These are phyloP conservation scores for Rhyacophila brunnea DNA, from an alignment of 1,140 invertebrate species.

Conservation along the genomic window DNA sequence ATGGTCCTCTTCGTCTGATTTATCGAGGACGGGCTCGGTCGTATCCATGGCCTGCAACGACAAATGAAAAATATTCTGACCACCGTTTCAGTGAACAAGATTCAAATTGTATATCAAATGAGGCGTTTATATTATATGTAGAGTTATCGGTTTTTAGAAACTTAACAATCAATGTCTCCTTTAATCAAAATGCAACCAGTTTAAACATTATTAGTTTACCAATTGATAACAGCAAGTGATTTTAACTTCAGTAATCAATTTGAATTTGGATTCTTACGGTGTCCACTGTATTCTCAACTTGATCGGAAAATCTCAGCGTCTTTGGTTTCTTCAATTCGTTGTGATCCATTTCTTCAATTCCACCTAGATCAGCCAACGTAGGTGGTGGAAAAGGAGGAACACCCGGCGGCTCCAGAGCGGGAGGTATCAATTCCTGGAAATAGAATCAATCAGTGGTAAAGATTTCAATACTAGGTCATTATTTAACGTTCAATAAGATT, in stretches of 20 bases:
- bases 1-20: conserved; percentile 15
- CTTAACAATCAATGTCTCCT: too few species aligned
- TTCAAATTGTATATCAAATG: too few species aligned
- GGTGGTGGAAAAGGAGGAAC: conserved; percentile 84
- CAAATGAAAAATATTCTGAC: too few species aligned
- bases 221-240: too few species aligned
- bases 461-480: background rate
- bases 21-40: background rate
- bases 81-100: too few species aligned
- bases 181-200: too few species aligned
- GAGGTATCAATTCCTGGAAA: conserved; percentile 42
- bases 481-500: conserved; percentile 4
- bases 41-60: too few species aligned
- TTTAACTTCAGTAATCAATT: too few species aligned
- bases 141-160: too few species aligned
- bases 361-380: conserved; percentile 61
- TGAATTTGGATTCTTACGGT: conserved; percentile 11
- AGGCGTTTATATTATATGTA: too few species aligned
- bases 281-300: conserved; percentile 44
- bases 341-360: conserved; percentile 63
- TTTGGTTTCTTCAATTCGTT: conserved; percentile 48
- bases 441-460: background rate
- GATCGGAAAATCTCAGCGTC: conserved; percentile 67
- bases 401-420: conserved; percentile 71
- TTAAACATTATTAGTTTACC: too few species aligned